Conservation (phyloP, 2,888 invertebrate species). For the Volucella inanis region DNA sequence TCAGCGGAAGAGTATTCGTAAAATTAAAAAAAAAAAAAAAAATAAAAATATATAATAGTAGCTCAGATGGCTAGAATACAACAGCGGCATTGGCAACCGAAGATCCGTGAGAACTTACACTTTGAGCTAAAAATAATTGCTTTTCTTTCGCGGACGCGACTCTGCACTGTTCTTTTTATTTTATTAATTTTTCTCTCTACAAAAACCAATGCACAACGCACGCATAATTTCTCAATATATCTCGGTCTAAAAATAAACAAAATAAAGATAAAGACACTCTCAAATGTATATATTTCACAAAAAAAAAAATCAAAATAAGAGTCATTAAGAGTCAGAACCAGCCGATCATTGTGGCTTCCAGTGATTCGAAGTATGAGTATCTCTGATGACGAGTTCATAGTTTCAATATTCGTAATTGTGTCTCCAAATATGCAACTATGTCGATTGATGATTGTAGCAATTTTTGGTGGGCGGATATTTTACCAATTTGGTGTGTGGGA, state of each 20-base stretch:
- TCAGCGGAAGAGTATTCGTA: not conserved
- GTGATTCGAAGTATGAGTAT: not conserved
- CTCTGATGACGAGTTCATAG: constrained; percentile 22
- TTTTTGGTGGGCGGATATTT: constrained; percentile 40
- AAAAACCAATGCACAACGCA: constrained; percentile 11
- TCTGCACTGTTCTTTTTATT: not conserved
- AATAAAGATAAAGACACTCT: too few species aligned
- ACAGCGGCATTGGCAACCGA: constrained; percentile 14
- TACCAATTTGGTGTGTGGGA: constrained; percentile 25
- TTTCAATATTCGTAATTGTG: constrained; percentile 7
- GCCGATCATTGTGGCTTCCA: not conserved
- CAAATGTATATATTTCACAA: too few species aligned
- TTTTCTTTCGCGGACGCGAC: not conserved
- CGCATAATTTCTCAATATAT: constrained; percentile 3
- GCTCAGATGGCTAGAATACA: not conserved
- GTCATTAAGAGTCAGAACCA: constrained; percentile 14
- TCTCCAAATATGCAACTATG: constrained; percentile 38
- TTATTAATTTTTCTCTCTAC: not conserved
- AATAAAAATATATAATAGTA: not conserved
- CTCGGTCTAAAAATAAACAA: constrained; percentile 10
- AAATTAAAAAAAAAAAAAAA: not conserved
- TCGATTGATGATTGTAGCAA: constrained; percentile 21
- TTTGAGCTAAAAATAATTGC: constrained; percentile 22
- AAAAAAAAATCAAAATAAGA: constrained; percentile 13
- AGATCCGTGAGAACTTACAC: constrained; percentile 39